Conservation (phyloP, 2,888 invertebrate genomes). For the Apamea monoglypha region DNA sequence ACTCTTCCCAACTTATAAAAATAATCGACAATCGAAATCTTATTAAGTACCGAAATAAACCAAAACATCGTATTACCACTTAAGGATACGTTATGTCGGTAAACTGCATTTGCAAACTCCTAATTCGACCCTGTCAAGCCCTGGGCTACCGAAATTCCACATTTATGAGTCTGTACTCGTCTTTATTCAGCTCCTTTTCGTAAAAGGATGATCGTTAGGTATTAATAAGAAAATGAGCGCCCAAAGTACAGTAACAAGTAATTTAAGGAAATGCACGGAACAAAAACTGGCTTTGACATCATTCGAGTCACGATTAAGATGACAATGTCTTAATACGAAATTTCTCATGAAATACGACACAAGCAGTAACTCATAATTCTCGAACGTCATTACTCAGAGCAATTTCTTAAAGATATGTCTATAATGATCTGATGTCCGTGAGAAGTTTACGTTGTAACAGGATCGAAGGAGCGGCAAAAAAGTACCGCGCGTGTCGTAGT, state of each 20-base stretch:
- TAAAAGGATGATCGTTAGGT: constrained; percentile 59
- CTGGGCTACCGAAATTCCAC: constrained; percentile 86
- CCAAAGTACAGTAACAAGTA: constrained; percentile 58
- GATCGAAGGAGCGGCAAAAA: constrained; percentile 84
- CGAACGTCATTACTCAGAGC: constrained; percentile 83
- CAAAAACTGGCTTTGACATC: constrained; percentile 65
- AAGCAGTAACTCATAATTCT: constrained; percentile 80
- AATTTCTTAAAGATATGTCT: constrained; percentile 85
- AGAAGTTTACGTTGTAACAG: constrained; percentile 88
- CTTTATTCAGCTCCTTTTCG: constrained; percentile 74
- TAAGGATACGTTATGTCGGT: constrained; percentile 53
- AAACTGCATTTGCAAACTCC: constrained; percentile 66
- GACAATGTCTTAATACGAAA: constrained; percentile 74
- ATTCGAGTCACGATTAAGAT: constrained; percentile 71
- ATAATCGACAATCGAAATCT: constrained; percentile 29
- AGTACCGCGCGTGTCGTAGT: constrained; percentile 86
- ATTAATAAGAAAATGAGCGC: constrained; percentile 64
- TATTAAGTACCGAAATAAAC: constrained; percentile 57
- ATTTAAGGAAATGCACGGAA: constrained; percentile 55
- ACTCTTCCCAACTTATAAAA: constrained; percentile 9
- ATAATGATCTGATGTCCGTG: constrained; percentile 86
- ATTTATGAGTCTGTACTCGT: constrained; percentile 74
- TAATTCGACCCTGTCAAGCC: constrained; percentile 79
- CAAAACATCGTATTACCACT: constrained; percentile 47
- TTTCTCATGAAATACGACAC: constrained; percentile 77